Evolutionary conservation across 2,113 vertebrate species (phyloP).

Genomic region (Nothocercus julius): DNA sequence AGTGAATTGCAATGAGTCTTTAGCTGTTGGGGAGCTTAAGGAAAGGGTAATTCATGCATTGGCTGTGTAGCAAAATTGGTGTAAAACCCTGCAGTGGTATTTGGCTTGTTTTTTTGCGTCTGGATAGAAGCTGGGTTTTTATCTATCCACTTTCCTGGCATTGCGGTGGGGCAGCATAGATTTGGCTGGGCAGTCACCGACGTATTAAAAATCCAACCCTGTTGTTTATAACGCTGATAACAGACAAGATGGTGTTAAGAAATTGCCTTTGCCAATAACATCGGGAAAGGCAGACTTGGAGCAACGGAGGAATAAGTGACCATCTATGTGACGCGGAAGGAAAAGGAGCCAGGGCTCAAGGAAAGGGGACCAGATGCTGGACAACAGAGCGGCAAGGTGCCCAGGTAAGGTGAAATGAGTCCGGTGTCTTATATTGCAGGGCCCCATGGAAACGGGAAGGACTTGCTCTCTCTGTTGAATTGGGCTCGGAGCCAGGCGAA

Average conservation of each 20-base stretch:
- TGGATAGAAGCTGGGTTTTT: not conserved
- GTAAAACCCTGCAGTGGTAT: not conserved
- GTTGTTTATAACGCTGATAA: not conserved
- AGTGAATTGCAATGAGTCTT: not conserved
- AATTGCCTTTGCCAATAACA: not conserved
- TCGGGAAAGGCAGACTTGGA: not conserved
- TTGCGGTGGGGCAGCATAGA: not conserved
- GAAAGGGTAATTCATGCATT: not conserved
- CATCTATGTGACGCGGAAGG: not conserved
- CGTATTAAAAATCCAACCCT: not conserved
- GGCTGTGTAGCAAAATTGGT: not conserved
- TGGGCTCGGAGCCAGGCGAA: slow-evolving; percentile 45
- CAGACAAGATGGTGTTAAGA: not conserved
- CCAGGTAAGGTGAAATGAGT: not conserved
- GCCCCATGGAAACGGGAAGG: slow-evolving; percentile 22
- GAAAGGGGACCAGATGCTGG: not conserved
- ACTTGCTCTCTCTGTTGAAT: slow-evolving; percentile 60
- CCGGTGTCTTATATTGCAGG: not conserved
- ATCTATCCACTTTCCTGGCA: not conserved
- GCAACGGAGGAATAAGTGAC: not conserved
- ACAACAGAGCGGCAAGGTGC: not conserved
- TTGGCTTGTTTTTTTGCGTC: not conserved
- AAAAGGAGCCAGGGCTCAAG: not conserved
- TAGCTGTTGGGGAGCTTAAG: not conserved
- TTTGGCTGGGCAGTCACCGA: not conserved